Evolutionary conservation across 2,797 vertebrate species (phyloP), one percentile per base, ranked within the genome.

Genomic region (Epinephelus malabaricus): DNA sequence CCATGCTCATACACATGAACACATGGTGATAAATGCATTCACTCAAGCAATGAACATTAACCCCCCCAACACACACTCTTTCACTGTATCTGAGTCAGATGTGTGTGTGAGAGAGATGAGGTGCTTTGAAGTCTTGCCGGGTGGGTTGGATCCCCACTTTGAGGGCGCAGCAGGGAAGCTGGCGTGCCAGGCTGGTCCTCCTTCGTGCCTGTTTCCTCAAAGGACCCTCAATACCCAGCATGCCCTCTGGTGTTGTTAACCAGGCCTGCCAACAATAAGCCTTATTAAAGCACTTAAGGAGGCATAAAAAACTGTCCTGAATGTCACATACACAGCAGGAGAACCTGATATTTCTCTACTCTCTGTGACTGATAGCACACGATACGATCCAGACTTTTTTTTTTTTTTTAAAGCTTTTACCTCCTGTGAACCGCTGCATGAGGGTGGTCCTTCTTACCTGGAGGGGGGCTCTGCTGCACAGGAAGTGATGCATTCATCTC

Each of bases 81-180:
- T 73, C 54, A 49, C 66, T n/a, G 73, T 70, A 54, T 72, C 61
- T 62, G 51, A 82, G 34, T 81, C 84, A 82, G 73, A 86, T 76
- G 78, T 61, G 59, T 40, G 60, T 73, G 62, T 81, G 63, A 65
- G 70, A 21, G 60, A 82, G 65, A 50, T 67, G 27, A 45, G 50
- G 50, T 21, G 62, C 87, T 94, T 93, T 93, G 86, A 93, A 91
- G 89, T 86, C 72, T 45, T 69, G 86, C 88, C 81, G 64, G 73
- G 77, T 89, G 83, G 85, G 82, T 83, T 76, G 70, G 34, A 34
- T 34, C 62, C 66, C 59, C 82, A 65, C 82, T 85, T 72, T 58
- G 73, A 86, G 69, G 71, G 49, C 76, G 17, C 91, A 86, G 85
- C 78, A 23, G 90, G 83, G 81, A 82, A 76, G 66, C 69, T 81